A percentile compares a stretch with the other conserved stretches of the same genome.
Evolutionary conservation across 2,113 vertebrate species (phyloP).

Genomic region (Tragelaphus imberbis): DNA sequence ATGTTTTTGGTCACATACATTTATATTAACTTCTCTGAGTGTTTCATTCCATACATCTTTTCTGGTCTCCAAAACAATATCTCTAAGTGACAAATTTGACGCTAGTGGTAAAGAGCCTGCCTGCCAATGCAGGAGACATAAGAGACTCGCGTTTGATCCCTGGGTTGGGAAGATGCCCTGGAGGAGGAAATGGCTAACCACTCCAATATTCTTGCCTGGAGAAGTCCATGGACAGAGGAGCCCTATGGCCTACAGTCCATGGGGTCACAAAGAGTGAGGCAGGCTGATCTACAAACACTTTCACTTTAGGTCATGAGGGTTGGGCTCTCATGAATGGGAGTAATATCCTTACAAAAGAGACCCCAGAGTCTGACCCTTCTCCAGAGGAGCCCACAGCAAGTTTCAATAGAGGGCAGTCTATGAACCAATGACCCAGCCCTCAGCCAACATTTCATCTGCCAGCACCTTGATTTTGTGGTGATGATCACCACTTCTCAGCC

Average conservation of each 20-base stretch:
- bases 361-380: neutral
- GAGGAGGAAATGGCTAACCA: neutral
- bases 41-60: neutral
- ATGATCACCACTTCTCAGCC: neutral
- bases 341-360: neutral
- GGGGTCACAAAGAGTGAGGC: neutral
- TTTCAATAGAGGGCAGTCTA: neutral
- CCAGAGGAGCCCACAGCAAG: neutral
- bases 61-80: neutral
- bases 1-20: neutral
- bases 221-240: neutral
- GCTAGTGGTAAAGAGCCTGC: neutral
- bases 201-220: neutral
- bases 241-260: neutral
- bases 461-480: neutral
- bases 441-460: neutral
- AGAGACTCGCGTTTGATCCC: neutral
- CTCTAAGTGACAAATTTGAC: neutral
- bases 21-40: neutral
- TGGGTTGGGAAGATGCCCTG: neutral
- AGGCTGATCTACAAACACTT: neutral
- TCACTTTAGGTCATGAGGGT: neutral
- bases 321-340: neutral
- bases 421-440: neutral
- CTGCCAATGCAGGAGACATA: neutral